Evolutionary conservation across 2,888 invertebrate species (phyloP), one percentile per base, ranked within the genome.

Genomic region (Chymomyza caudatula): DNA sequence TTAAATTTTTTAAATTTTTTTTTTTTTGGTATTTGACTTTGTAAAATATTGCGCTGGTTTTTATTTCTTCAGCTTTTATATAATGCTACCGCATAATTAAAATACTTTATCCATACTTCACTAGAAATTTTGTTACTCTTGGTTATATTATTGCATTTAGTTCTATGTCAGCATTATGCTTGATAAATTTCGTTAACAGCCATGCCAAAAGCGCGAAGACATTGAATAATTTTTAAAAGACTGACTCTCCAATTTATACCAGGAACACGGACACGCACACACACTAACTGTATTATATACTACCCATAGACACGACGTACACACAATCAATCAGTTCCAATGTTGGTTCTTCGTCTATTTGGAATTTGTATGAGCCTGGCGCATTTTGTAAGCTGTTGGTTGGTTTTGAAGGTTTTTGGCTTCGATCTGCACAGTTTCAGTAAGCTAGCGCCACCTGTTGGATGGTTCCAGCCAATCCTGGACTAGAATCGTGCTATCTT

Each of bases 1-100:
- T 60, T 55, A 37, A 55, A 25, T 49, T 51, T 54, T 42, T 65
- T 60, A 13, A 52, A 42, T 43, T 51, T 11, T 23, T 42, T 37
- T 23, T 6, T 15, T 29, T 57, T 66, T 44, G 17, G 11, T n/a
- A 25, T 57, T 57, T 47, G 15, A 15, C 15, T 47, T 47, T 47
- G 47, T 47, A 44, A 44, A 44, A 44, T 15, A 4, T 44, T 1
- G 5, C 11, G n/a, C 44, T 2, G 43, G n/a, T 44, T 44, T 44
- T n/a, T 1, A 2, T 11, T 44, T 6, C 44, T 44, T 0, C 44
- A 15, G 13, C 44, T 44, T 44, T 44, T 44, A 15, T 44, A 47
- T 47, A 47, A 47, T 47, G 47, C 47, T 47, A 47, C 11, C 54
- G 58, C 52, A 63, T 42, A 37, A 44, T 55, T 25, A 49, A 44